A percentile compares a stretch with the other conserved stretches of the same genome.
Conservation (phyloP, 53 echinoderm and acorn worm species). For the Echinarachnius parma region DNA sequence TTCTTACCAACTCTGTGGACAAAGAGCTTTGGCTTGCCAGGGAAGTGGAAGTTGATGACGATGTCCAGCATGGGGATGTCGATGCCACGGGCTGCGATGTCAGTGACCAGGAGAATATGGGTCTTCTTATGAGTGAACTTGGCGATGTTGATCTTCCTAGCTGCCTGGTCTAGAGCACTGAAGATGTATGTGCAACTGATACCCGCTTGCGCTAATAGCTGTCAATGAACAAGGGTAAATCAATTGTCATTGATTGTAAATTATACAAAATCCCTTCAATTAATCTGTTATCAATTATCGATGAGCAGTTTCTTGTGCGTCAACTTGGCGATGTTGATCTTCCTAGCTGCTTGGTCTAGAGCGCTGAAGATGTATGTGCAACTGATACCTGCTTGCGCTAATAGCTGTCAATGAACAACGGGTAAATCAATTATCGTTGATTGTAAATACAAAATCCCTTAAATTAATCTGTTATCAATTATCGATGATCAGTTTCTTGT, state of each 20-base stretch:
- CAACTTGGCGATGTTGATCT: slow-evolving; percentile 97
- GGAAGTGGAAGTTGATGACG: slow-evolving; percentile 93
- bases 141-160: slow-evolving; percentile 95
- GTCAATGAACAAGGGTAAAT: too few relatives aligned
- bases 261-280: too few relatives aligned
- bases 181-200: slow-evolving; percentile 86
- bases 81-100: slow-evolving; percentile 93
- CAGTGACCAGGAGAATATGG: slow-evolving; percentile 88
- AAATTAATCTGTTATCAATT: too few relatives aligned
- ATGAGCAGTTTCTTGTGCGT: slow-evolving; percentile 83
- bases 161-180: slow-evolving; percentile 87
- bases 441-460: too few relatives aligned
- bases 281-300: too few relatives aligned
- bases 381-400: slow-evolving; percentile 60
- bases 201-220: slow-evolving; percentile 64
- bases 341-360: slow-evolving; percentile 81
- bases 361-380: slow-evolving; percentile 93
- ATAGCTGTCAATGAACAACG: slow-evolving; percentile 51
- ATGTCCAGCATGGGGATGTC: slow-evolving; percentile 97
- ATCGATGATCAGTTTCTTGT: slow-evolving; percentile 86
- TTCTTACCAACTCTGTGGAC: slow-evolving; percentile 96
- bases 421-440: too few relatives aligned
- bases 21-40: slow-evolving; percentile 93
- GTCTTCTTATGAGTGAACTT: slow-evolving; percentile 92
- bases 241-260: too few relatives aligned